Conservation (phyloP, 2,113 vertebrate species). For the Nibea coibor region DNA sequence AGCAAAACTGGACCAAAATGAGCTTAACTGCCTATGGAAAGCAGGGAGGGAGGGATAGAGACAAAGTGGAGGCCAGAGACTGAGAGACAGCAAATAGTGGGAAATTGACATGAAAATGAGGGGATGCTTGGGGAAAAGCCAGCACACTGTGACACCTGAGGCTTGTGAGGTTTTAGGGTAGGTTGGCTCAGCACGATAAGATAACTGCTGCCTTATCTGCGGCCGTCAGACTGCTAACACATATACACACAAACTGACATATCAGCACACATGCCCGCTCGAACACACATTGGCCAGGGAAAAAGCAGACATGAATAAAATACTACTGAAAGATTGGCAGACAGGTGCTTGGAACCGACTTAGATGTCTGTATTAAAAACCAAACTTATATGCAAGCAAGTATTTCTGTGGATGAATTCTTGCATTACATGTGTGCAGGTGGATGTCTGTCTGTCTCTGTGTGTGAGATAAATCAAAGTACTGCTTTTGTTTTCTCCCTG, state of each 20-base stretch:
- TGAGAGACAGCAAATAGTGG: constrained; percentile 41
- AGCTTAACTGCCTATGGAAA: constrained; percentile 47
- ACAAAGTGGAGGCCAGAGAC: constrained; percentile 17
- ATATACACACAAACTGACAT: constrained; percentile 40
- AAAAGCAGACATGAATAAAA: constrained; percentile 38
- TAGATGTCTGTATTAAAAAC: constrained; percentile 28
- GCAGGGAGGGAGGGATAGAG: constrained; percentile 2
- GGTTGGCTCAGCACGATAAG: constrained; percentile 73
- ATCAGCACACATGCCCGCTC: constrained; percentile 38
- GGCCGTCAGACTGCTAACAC: constrained; percentile 66
- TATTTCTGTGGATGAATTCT: neutral
- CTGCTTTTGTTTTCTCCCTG: constrained; percentile 4
- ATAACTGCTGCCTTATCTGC: constrained; percentile 78
- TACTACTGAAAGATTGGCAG: constrained; percentile 62
- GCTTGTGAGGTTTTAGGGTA: constrained; percentile 57
- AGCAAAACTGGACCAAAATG: constrained; percentile 45
- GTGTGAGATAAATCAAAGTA: neutral
- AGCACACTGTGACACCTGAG: constrained; percentile 56
- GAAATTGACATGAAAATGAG: constrained; percentile 74
- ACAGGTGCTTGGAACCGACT: constrained; percentile 60
- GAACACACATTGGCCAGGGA: constrained; percentile 51
- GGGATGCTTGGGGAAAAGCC: constrained; percentile 48
- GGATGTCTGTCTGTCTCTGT: too few relatives aligned
- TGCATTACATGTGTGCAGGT: neutral
- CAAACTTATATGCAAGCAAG: neutral